Evolutionary conservation across 2,888 invertebrate genomes (phyloP).

Genomic region (Tenthredo mesomela): DNA sequence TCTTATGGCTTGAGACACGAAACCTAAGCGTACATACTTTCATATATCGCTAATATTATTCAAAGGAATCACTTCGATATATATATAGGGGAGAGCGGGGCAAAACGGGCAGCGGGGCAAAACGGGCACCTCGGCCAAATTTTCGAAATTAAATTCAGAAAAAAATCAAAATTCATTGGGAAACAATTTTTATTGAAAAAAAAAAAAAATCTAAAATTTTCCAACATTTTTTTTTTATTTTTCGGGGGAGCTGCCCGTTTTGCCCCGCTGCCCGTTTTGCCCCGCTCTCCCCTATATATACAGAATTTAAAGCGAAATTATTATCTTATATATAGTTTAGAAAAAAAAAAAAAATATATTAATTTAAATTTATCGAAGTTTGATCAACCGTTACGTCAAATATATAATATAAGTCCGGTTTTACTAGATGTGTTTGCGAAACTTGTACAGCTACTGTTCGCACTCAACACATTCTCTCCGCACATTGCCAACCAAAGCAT

Average conservation of each 20-base stretch:
- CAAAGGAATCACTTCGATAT: not conserved
- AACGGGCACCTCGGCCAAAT: too few relatives aligned
- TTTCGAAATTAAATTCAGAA: too few relatives aligned
- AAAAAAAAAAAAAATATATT: not conserved
- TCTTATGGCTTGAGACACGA: not conserved
- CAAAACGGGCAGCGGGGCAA: too few relatives aligned
- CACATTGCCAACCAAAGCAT: not conserved
- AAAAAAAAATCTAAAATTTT: too few relatives aligned
- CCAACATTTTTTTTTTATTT: too few relatives aligned
- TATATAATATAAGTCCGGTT: not conserved
- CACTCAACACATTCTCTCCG: not conserved
- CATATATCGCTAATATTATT: not conserved
- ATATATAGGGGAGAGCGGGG: too few relatives aligned
- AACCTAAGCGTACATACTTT: not conserved
- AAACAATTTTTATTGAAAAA: too few relatives aligned
- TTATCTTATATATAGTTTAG: not conserved
- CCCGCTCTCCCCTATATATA: too few relatives aligned
- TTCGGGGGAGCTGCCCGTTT: too few relatives aligned
- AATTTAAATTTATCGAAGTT: not conserved
- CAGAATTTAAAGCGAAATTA: not conserved
- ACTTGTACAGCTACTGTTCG: constrained; percentile 10
- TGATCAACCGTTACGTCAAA: not conserved
- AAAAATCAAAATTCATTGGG: too few relatives aligned
- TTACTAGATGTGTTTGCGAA: not conserved
- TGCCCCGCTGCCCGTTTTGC: too few relatives aligned